Conservation (phyloP, 2,888 invertebrate species). For the Lasioglossum leucozonium region DNA sequence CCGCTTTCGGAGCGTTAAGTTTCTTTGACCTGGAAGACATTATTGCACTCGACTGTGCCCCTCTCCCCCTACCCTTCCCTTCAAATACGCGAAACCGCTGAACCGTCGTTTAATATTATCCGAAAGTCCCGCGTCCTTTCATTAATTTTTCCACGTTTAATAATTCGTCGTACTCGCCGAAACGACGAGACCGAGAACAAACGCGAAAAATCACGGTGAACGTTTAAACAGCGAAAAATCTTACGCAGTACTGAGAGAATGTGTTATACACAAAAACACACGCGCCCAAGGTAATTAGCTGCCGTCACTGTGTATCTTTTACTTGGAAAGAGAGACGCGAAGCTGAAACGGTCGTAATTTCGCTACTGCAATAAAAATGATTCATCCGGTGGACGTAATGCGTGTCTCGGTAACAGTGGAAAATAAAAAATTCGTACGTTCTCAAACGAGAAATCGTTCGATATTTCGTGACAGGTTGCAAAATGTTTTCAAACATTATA, state of each 20-base stretch:
- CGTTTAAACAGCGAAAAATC: neutral
- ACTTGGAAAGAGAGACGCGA: neutral
- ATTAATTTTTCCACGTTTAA: neutral
- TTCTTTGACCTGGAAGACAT: conserved; percentile 12
- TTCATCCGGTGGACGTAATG: neutral
- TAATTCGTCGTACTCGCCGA: neutral
- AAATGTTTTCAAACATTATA: neutral
- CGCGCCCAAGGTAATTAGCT: neutral
- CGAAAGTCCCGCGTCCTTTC: neutral
- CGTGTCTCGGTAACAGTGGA: neutral
- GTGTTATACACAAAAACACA: neutral
- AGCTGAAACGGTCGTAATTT: neutral
- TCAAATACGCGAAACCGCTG: neutral
- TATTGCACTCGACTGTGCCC: conserved; percentile 1
- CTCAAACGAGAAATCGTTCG: neutral
- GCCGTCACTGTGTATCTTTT: neutral
- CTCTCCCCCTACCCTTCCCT: neutral
- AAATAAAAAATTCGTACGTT: neutral
- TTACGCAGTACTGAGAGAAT: neutral
- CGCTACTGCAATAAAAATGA: neutral
- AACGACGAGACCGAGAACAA: neutral
- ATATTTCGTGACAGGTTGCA: neutral
- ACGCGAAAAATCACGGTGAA: neutral
- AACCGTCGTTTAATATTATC: neutral
- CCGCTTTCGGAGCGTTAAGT: conserved; percentile 11